Conservation (phyloP, 2,797 vertebrate species). For the Darevskia nairensis region DNA sequence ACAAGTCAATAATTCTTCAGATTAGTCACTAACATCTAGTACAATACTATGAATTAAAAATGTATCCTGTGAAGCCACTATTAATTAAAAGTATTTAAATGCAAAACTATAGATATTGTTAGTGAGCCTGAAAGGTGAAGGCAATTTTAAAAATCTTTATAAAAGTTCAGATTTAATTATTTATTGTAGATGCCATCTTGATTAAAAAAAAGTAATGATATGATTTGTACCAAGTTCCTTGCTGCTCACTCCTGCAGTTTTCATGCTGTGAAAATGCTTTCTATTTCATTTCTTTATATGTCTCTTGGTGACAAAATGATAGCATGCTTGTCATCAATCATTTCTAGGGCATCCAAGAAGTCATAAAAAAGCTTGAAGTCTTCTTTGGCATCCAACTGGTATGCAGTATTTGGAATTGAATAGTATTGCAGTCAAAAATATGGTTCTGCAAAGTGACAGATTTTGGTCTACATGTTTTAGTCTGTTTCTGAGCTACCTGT, state of each 20-base stretch:
- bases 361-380: slow-evolving; percentile 27
- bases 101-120: neutral
- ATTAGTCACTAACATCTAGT: slow-evolving; percentile 42
- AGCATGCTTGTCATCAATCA: slow-evolving; percentile 26
- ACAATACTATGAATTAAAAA: slow-evolving; percentile 51
- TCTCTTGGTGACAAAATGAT: slow-evolving; percentile 47
- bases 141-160: slow-evolving; percentile 36
- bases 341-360: slow-evolving; percentile 42
- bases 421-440: slow-evolving; percentile 40
- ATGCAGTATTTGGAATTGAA: slow-evolving; percentile 44
- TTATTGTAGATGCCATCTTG: slow-evolving; percentile 31
- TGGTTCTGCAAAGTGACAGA: slow-evolving; percentile 23
- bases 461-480: slow-evolving; percentile 23
- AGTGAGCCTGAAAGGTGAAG: slow-evolving; percentile 39
- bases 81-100: slow-evolving; percentile 56
- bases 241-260: slow-evolving; percentile 28
- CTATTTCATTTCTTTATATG: slow-evolving; percentile 34
- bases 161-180: slow-evolving; percentile 28
- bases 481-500: slow-evolving; percentile 36
- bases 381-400: slow-evolving; percentile 39
- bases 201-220: slow-evolving; percentile 8
- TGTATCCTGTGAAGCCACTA: slow-evolving; percentile 28
- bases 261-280: slow-evolving; percentile 47
- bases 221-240: slow-evolving; percentile 27
- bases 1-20: slow-evolving; percentile 54